Evolutionary conservation across 2,888 invertebrate genomes (phyloP).

Genomic region (Diploptera punctata): DNA sequence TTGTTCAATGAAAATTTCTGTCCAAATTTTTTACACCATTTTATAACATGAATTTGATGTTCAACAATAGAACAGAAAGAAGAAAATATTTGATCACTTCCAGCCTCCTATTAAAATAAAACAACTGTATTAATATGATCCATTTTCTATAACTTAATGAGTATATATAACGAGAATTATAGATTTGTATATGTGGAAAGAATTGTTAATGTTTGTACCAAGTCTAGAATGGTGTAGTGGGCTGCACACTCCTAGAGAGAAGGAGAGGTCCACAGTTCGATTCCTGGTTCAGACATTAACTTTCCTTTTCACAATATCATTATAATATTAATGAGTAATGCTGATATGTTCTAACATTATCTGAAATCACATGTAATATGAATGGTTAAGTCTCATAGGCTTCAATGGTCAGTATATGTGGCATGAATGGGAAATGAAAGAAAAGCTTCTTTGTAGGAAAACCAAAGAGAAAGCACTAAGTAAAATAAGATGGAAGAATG

Average conservation of each 20-base stretch:
- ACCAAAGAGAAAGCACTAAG: not conserved
- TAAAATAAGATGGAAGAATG: no score
- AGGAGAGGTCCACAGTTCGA: no score
- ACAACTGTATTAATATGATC: not conserved
- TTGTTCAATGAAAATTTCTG: slow-evolving; percentile 42
- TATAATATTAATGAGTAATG: not conserved
- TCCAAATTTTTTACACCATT: slow-evolving; percentile 46
- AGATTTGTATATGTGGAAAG: no score
- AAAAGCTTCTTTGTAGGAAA: no score
- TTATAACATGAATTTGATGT: slow-evolving; percentile 46
- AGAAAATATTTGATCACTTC: slow-evolving; percentile 45
- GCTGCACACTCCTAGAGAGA: no score
- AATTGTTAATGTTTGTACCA: no score
- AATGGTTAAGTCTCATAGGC: no score
- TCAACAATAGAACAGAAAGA: slow-evolving; percentile 45
- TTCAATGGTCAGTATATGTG: no score
- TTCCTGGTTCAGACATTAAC: no score
- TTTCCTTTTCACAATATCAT: not conserved
- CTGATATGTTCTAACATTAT: not conserved
- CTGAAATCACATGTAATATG: not conserved
- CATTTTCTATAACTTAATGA: not conserved
- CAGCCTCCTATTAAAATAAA: slow-evolving; percentile 27
- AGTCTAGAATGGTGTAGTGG: no score
- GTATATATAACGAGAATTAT: not conserved
- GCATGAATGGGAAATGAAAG: no score